Percentiles rank a stretch among this genome's conserved stretches.
Conservation (phyloP, 2,888 invertebrate species). For the Elysia crispata region DNA sequence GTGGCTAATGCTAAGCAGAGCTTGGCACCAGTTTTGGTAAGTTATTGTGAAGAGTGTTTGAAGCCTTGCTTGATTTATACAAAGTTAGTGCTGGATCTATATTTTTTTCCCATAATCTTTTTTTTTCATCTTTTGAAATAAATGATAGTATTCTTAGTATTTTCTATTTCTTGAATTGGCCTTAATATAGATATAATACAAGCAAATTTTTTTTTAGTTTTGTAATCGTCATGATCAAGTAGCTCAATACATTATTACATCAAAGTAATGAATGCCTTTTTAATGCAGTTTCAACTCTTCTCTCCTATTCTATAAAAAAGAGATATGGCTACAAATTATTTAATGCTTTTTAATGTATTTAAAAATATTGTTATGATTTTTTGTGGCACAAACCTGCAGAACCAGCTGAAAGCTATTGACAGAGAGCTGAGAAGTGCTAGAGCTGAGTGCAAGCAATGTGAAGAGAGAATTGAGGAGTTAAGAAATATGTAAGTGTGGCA, state of each 20-base stretch:
- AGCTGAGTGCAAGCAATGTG: conserved; percentile 64
- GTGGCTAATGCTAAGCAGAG: conserved; percentile 63
- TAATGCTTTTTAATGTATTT: no score
- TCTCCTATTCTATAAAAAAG: background rate
- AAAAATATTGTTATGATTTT: no score
- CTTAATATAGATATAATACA: no score
- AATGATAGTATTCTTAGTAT: no score
- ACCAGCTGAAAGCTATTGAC: conserved; percentile 61
- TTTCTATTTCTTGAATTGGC: no score
- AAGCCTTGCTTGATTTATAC: background rate
- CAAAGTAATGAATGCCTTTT: background rate
- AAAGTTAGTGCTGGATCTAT: no score
- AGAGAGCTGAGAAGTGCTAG: conserved; percentile 56
- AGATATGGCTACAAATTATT: no score
- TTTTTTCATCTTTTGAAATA: no score
- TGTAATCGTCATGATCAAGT: background rate
- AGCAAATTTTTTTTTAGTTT: no score
- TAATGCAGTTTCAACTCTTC: background rate
- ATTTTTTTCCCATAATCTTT: no score
- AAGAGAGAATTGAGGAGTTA: conserved; percentile 69
- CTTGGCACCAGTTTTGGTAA: conserved; percentile 29
- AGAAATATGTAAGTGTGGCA: conserved; percentile 62
- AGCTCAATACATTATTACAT: background rate
- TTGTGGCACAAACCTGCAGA: conserved; percentile 53
- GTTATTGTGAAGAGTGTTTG: background rate